These are phyloP conservation scores for Agelastica alni DNA, from an alignment of 2,888 invertebrate genomes.

Conservation along the genomic window DNA sequence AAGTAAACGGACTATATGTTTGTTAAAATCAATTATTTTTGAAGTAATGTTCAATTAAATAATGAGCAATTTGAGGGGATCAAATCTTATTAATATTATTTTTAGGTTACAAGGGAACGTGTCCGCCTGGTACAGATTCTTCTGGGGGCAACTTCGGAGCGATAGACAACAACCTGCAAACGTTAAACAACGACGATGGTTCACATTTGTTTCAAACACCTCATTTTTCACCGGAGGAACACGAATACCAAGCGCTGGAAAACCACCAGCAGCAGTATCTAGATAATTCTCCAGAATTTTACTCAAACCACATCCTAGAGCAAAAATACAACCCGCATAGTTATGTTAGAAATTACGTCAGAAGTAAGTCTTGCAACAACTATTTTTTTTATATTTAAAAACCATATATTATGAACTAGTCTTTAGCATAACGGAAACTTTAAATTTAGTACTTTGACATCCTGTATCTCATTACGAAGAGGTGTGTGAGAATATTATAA, in stretches of 20 bases:
- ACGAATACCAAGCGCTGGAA: conserved; percentile 62
- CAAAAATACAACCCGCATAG: conserved; percentile 72
- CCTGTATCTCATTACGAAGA: too few species aligned
- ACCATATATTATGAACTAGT: too few species aligned
- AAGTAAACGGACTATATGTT: too few species aligned
- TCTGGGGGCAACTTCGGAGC: conserved; percentile 62
- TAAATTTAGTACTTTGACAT: too few species aligned
- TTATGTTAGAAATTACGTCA: conserved; percentile 72
- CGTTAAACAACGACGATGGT: conserved; percentile 54
- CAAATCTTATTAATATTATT: too few species aligned
- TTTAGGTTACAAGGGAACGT: conserved; percentile 50
- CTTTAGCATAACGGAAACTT: too few species aligned
- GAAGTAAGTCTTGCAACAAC: conserved; percentile 60
- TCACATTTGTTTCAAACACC: conserved; percentile 48
- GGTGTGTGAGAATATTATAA: too few species aligned
- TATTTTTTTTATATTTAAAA: background rate
- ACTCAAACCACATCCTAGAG: conserved; percentile 61
- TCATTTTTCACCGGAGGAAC: conserved; percentile 62
- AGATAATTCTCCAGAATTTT: conserved; percentile 76
- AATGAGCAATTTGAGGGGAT: too few species aligned
- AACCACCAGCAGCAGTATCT: conserved; percentile 63
- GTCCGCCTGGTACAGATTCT: conserved; percentile 61
- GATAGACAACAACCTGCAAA: conserved; percentile 54
- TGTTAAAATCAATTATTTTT: too few species aligned
- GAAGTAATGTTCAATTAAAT: too few species aligned